A percentile compares a stretch with the other conserved stretches of the same genome.
Evolutionary conservation across 2,113 vertebrate species (phyloP).

Genomic region (Pollimyrus isidori): DNA sequence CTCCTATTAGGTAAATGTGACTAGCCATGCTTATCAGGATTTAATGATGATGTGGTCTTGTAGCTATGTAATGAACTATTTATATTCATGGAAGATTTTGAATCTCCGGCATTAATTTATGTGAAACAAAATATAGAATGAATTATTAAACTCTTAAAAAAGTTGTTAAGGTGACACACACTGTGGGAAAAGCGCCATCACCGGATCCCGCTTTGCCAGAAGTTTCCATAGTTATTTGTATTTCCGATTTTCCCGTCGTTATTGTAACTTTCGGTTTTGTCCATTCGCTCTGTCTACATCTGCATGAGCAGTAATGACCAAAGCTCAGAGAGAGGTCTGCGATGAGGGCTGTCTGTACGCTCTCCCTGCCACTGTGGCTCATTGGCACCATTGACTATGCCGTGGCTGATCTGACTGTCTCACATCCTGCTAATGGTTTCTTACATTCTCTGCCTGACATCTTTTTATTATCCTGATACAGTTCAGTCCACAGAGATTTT

Average conservation of each 20-base stretch:
- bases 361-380: not conserved
- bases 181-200: not conserved
- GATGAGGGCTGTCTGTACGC: not conserved
- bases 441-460: not conserved
- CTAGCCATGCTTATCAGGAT: slow-evolving; percentile 7
- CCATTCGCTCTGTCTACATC: not conserved
- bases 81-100: not conserved
- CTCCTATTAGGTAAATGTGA: slow-evolving; percentile 16
- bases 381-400: not conserved
- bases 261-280: not conserved
- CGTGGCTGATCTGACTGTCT: not conserved
- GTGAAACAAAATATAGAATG: not conserved
- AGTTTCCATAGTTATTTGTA: not conserved
- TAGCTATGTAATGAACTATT: slow-evolving; percentile 11
- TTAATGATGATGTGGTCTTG: slow-evolving; percentile 11
- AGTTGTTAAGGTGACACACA: not conserved
- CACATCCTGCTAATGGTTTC: not conserved
- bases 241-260: not conserved
- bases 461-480: not conserved
- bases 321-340: not conserved
- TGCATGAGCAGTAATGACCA: not conserved
- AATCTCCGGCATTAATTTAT: slow-evolving; percentile 6
- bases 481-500: not conserved
- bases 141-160: slow-evolving; percentile 1
- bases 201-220: not conserved